Evolutionary conservation across 2,888 invertebrate species (phyloP).

Genomic region (Agrotis clavis): DNA sequence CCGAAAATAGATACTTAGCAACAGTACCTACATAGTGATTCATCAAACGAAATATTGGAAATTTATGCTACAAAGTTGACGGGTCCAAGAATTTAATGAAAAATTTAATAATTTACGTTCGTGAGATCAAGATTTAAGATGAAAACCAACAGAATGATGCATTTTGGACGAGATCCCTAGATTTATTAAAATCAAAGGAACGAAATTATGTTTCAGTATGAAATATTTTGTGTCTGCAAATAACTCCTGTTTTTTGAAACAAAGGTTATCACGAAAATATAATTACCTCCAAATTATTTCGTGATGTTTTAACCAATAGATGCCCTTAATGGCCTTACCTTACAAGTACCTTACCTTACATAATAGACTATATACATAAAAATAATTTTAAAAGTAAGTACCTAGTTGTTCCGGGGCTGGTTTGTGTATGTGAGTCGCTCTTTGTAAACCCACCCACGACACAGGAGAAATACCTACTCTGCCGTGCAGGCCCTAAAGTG

Average conservation of each 20-base stretch:
- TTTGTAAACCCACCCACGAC: too few species aligned
- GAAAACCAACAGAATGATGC: slow-evolving; percentile 11
- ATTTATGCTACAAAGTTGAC: slow-evolving; percentile 20
- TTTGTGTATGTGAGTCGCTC: too few species aligned
- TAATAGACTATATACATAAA: too few species aligned
- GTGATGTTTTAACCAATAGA: too few species aligned
- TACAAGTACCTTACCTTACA: too few species aligned
- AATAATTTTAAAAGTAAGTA: too few species aligned
- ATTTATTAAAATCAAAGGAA: slow-evolving; percentile 9
- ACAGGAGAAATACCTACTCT: too few species aligned
- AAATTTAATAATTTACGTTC: slow-evolving; percentile 26
- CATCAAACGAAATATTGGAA: not conserved
- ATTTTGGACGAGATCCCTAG: slow-evolving; percentile 1
- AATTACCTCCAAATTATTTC: too few species aligned
- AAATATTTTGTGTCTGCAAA: not conserved
- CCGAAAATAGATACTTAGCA: not conserved
- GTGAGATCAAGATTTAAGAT: slow-evolving; percentile 14
- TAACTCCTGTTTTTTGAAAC: not conserved
- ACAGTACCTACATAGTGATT: not conserved
- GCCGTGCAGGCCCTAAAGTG: too few species aligned
- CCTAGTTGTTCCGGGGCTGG: too few species aligned
- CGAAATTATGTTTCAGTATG: not conserved
- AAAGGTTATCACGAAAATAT: not conserved
- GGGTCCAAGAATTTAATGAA: slow-evolving; percentile 39
- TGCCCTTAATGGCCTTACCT: too few species aligned